Evolutionary conservation across 64 coral and sea anemone species (phyloP).

Genomic region (Cladopsammia gracilis): DNA sequence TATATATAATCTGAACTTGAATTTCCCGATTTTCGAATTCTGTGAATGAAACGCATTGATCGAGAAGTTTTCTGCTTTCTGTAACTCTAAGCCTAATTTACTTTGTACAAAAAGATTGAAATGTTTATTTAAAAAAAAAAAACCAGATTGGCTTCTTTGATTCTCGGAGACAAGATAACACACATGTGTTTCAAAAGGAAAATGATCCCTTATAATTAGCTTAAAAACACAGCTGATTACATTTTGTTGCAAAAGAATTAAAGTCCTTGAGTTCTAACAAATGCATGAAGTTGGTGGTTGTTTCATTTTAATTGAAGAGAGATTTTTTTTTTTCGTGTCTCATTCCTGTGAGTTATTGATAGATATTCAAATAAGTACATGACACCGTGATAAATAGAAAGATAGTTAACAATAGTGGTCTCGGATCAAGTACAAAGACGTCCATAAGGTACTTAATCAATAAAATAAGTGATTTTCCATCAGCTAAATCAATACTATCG

Average conservation of each 20-base stretch:
- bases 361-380: not conserved
- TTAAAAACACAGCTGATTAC: constrained; percentile 29
- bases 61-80: not conserved
- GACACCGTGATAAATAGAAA: constrained; percentile 43
- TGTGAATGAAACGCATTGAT: not conserved
- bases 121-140: constrained; percentile 25
- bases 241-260: not conserved
- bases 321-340: constrained; percentile 21
- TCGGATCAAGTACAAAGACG: constrained; percentile 21
- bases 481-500: constrained; percentile 39
- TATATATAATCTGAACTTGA: constrained; percentile 26
- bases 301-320: constrained; percentile 37
- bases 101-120: constrained; percentile 8
- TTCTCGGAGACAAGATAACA: constrained; percentile 9
- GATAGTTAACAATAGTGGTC: constrained; percentile 50
- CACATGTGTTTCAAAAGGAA: constrained; percentile 48
- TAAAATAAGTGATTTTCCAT: constrained; percentile 59
- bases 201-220: constrained; percentile 31
- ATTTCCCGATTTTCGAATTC: not conserved
- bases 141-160: constrained; percentile 54
- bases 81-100: constrained; percentile 17
- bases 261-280: not conserved
- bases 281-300: not conserved
- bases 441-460: constrained; percentile 31
- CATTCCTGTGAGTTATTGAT: constrained; percentile 16